phyloP scores from a whole-genome alignment of 2,888 invertebrate genomes.

The Neoitamus cyanurus region DNA sequence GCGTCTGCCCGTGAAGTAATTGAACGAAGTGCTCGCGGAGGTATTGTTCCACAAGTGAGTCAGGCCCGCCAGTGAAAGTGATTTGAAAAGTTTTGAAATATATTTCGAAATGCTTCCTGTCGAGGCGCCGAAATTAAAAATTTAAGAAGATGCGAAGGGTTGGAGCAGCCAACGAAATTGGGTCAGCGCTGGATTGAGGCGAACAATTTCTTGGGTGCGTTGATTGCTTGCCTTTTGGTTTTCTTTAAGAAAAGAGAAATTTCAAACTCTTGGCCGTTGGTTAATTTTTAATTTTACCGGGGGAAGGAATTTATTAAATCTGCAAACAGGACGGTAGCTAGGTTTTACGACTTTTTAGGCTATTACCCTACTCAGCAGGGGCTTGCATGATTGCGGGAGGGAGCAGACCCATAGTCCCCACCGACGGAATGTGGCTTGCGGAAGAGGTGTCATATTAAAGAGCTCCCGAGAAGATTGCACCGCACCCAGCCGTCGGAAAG shows the following conservation, averaged over 20 bases:
- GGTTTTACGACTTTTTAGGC: neutral
- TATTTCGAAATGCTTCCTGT: slow-evolving; percentile 6
- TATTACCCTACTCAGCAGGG: neutral
- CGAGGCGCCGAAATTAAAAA: slow-evolving; percentile 6
- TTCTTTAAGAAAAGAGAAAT: neutral
- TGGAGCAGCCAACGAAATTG: neutral
- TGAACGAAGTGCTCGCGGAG: neutral
- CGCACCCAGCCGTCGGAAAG: too few species aligned
- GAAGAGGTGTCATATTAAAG: neutral
- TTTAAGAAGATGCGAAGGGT: slow-evolving; percentile 7
- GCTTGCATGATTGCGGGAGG: neutral
- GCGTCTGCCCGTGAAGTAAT: neutral
- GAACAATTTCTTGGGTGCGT: slow-evolving; percentile 10
- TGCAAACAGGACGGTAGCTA: neutral
- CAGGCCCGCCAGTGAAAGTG: neutral
- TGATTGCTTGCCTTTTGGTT: neutral
- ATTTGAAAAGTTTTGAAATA: neutral
- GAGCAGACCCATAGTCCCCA: neutral
- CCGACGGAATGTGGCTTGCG: neutral
- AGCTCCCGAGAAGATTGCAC: neutral
- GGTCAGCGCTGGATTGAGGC: slow-evolving; percentile 24
- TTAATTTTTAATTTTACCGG: neutral
- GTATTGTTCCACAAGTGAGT: neutral
- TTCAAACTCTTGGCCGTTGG: neutral
- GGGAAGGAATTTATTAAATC: neutral